Percentiles rank a stretch among this genome's conserved stretches.
Evolutionary conservation across 2,797 vertebrate genomes (phyloP).

Genomic region (Peromyscus aztecus): DNA sequence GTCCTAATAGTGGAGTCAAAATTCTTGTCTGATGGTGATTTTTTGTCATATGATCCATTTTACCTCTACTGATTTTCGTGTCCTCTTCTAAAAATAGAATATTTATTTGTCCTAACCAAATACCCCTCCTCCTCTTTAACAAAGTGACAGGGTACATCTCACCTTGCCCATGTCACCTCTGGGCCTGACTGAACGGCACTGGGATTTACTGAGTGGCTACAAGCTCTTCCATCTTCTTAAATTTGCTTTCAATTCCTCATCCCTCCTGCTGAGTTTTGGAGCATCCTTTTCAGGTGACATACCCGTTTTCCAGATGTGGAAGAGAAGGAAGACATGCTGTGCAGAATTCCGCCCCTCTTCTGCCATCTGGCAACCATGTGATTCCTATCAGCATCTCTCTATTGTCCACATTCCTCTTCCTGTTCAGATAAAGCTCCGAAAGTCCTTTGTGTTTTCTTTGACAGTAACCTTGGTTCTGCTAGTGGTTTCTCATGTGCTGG

Average conservation of each 20-base stretch:
- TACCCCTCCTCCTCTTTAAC: background rate
- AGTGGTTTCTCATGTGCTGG: background rate
- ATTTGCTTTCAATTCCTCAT: background rate
- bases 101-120: background rate
- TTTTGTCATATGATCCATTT: background rate
- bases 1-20: background rate
- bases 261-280: background rate
- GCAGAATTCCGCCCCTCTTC: background rate
- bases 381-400: background rate
- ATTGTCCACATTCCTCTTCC: background rate
- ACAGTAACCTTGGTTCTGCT: background rate
- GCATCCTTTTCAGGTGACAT: background rate
- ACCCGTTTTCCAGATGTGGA: background rate
- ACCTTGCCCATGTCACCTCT: background rate
- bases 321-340: background rate
- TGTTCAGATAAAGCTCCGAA: constrained; percentile 41
- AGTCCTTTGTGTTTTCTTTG: constrained; percentile 17
- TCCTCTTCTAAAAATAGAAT: background rate
- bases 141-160: background rate
- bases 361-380: background rate
- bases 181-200: background rate
- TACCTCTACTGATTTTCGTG: background rate
- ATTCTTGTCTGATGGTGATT: background rate
- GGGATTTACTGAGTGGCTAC: background rate
- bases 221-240: background rate